Conservation (phyloP, 2,888 invertebrate species). For the Acleris holmiana region DNA sequence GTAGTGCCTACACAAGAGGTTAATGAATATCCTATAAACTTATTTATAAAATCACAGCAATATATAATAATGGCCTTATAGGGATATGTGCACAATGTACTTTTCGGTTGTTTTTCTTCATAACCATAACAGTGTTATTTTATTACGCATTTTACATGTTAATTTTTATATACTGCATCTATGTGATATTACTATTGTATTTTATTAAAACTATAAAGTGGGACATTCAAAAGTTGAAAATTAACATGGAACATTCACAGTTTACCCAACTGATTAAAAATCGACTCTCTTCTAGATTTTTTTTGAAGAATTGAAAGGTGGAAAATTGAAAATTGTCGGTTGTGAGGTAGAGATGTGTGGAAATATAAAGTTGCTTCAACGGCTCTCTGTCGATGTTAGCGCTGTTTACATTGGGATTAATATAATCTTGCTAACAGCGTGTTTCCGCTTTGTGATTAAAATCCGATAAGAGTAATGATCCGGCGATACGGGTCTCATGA, state of each 20-base stretch:
- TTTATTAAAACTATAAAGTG: constrained; percentile 27
- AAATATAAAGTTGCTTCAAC: too few relatives aligned
- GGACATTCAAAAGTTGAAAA: constrained; percentile 14
- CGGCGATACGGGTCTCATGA: too few relatives aligned
- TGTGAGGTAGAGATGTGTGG: constrained; percentile 6
- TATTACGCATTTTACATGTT: constrained; percentile 53
- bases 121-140: constrained; percentile 68
- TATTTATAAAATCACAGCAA: constrained; percentile 56
- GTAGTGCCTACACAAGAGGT: not conserved
- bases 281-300: constrained; percentile 1
- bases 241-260: constrained; percentile 8
- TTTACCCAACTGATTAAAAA: not conserved
- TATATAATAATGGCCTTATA: constrained; percentile 69
- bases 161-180: constrained; percentile 48
- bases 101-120: constrained; percentile 50
- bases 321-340: constrained; percentile 3
- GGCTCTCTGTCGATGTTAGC: too few relatives aligned
- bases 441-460: too few relatives aligned
- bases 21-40: constrained; percentile 3
- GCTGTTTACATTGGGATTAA: too few relatives aligned
- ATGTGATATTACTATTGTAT: constrained; percentile 56
- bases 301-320: not conserved
- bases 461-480: too few relatives aligned
- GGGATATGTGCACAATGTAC: constrained; percentile 53
- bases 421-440: too few relatives aligned